Base-by-base conservation (phyloP, 92 coral and sea anemone genomes). In the Zoanthus gigantus region DNA sequence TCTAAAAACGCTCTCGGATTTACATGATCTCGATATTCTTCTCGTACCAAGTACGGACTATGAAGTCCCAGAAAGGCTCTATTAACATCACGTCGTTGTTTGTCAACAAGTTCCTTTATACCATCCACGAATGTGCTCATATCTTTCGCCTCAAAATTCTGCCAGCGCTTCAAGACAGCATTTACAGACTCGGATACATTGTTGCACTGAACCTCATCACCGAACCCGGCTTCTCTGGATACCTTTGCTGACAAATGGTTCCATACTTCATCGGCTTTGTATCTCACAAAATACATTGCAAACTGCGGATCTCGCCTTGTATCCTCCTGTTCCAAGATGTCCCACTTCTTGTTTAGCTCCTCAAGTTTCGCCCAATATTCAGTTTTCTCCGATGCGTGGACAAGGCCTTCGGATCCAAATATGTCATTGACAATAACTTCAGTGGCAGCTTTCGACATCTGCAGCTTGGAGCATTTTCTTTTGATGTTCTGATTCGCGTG, bases 141-240 rank as follows among this genome's bases (percentile, higher is more conserved):
- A 71, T 92, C 94, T 23, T 60, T 83, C 28, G 82, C 57, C 50
- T 79, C 52, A 74, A 92, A 92, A 77, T 80, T 83, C 37, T 92
- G 94, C 94, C 94, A 92, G 15, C 90, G 54, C 71, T 92, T 92
- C 56, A 92, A 37, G 15, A 79, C 48, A 37, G 90, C 86, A 60
- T 90, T 87, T 7, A 54, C 73, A 16, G 93, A 93, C 48, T 84
- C 90, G 28, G 92, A 87, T 9, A 84, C 79, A 65, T 92, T 92
- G 65, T 92, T 92, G 18, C 72, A 47, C 44, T 71, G 94, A 16
- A 52, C 81, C 28, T 57, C 66, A 67, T 92, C 87, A 29, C 74
- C 94, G 79, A 91, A 91, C 31, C 89, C 94, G 23, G 94, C 92
- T 48, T 89, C 92, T 67, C 83, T 89, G 16, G 92, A 74, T 32